Conservation (phyloP, 2,797 vertebrate species). For the Semotilus atromaculatus region DNA sequence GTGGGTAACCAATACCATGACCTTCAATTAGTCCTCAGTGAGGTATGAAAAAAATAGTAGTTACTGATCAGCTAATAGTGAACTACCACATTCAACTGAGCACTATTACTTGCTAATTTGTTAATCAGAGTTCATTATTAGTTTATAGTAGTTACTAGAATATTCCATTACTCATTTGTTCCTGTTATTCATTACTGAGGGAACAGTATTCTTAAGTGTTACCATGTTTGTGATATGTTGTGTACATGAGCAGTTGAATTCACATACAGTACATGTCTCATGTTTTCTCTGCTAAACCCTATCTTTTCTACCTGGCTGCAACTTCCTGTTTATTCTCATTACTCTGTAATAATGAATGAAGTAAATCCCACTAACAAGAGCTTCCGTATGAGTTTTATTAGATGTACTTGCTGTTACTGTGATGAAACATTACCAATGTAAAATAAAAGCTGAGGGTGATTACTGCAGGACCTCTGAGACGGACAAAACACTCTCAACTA, state of each 20-base stretch:
- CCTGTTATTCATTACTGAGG: neutral
- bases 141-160: neutral
- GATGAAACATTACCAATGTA: slow-evolving; percentile 12
- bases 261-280: too few species aligned
- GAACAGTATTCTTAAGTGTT: neutral
- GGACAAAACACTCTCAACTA: slow-evolving; percentile 21
- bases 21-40: neutral
- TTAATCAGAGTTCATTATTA: neutral
- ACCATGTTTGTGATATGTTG: neutral
- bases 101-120: too few species aligned
- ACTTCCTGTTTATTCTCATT: neutral
- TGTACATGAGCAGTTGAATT: neutral
- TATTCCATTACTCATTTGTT: neutral
- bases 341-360: slow-evolving; percentile 20
- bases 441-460: slow-evolving; percentile 23
- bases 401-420: slow-evolving; percentile 9
- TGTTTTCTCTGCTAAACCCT: neutral
- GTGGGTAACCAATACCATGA: too few species aligned
- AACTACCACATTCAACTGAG: too few species aligned
- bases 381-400: neutral
- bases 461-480: neutral
- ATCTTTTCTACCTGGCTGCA: neutral
- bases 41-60: too few species aligned
- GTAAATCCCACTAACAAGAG: neutral
- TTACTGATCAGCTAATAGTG: too few species aligned